Percentiles rank a stretch among this genome's conserved stretches.
Conservation (phyloP, 1,140 invertebrate species). For the Drosophila ficusphila region DNA sequence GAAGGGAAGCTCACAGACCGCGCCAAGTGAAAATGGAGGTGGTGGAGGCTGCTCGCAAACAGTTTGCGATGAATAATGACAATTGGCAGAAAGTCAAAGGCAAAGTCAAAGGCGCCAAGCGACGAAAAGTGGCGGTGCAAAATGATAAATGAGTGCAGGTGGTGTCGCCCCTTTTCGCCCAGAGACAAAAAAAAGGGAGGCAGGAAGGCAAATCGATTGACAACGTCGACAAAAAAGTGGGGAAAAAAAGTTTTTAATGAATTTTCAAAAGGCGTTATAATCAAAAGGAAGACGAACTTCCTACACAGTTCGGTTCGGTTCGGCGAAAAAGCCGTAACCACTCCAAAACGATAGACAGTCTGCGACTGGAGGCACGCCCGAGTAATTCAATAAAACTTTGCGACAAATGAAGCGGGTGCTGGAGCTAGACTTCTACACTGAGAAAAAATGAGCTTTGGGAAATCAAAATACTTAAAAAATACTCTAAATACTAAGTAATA, state of each 20-base stretch:
- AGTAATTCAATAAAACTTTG: conserved; percentile 82
- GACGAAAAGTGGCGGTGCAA: conserved; percentile 57
- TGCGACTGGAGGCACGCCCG: conserved; percentile 67
- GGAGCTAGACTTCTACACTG: conserved; percentile 26
- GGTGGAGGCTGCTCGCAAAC: conserved; percentile 59
- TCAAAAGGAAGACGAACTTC: conserved; percentile 55
- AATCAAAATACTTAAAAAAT: too few species aligned
- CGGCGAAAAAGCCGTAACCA: conserved; percentile 3
- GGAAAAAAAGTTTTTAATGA: conserved; percentile 75
- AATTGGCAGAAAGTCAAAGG: conserved; percentile 81
- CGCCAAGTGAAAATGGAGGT: conserved; percentile 1
- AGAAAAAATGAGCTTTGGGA: background rate
- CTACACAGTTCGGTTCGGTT: conserved; percentile 1
- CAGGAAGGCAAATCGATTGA: conserved; percentile 62
- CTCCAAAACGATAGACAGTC: conserved; percentile 55
- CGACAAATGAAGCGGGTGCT: conserved; percentile 73
- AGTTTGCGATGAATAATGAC: conserved; percentile 80
- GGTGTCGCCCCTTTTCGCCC: conserved; percentile 24
- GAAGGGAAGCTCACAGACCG: conserved; percentile 11
- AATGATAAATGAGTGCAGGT: conserved; percentile 81
- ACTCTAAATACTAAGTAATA: too few species aligned
- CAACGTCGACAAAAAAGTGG: conserved; percentile 36
- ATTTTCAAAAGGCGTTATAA: conserved; percentile 80
- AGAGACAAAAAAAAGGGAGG: background rate
- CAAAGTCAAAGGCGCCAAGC: conserved; percentile 77